Evolutionary conservation across 2,797 vertebrate genomes (phyloP).

Genomic region (Phataginus tetradactyla): DNA sequence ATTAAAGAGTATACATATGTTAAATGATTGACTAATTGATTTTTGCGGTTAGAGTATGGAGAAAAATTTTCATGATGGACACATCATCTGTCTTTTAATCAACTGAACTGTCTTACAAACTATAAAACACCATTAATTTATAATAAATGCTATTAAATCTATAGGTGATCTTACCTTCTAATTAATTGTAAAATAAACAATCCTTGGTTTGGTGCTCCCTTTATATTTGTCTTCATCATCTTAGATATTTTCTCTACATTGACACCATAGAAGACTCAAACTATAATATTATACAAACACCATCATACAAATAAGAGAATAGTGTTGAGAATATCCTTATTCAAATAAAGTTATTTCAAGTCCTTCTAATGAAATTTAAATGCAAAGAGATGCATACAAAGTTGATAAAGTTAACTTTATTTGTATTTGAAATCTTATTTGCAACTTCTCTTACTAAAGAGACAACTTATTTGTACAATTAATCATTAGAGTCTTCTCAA

Average conservation of each 20-base stretch:
- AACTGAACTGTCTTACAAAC: not conserved
- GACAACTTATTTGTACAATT: conserved; percentile 82
- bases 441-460: conserved; percentile 67
- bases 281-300: not conserved
- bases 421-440: conserved; percentile 71
- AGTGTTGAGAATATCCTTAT: not conserved
- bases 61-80: not conserved
- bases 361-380: conserved; percentile 55
- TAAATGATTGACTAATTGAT: not conserved
- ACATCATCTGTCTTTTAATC: not conserved
- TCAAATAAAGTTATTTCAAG: conserved; percentile 10
- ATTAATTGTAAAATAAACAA: not conserved
- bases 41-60: not conserved
- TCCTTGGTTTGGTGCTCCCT: not conserved
- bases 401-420: conserved; percentile 62
- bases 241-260: not conserved
- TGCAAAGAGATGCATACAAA: conserved; percentile 55
- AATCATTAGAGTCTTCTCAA: conserved; percentile 77
- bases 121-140: not conserved
- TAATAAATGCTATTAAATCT: not conserved
- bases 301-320: not conserved
- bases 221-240: not conserved
- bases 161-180: not conserved
- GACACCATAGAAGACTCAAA: not conserved
- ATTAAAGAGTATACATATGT: not conserved